Evolutionary conservation across 2,797 vertebrate species (phyloP), one percentile per base, ranked within the genome.

Genomic region (Dicrostonyx torquatus): DNA sequence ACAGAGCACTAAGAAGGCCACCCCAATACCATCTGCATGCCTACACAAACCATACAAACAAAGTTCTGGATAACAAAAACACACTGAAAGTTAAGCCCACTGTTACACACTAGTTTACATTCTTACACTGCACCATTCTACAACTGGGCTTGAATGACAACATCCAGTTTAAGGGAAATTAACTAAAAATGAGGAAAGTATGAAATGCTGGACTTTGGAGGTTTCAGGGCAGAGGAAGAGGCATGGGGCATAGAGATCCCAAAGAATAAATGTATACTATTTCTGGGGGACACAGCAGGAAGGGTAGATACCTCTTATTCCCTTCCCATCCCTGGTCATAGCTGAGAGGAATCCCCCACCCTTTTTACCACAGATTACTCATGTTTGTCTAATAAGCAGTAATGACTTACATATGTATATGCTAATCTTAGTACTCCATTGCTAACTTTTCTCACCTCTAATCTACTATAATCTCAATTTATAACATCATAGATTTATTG

Each of bases 391-490:
- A 86, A 88, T 43, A 87, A 84, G 66, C 50, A 62, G 40, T 90
- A 93, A 85, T 29, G 77, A 78, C 3, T 87, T 78, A 77, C 34
- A 55, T 70, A 60, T 48, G 34, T 50, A 1, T 83, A 13, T 15
- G 45, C 72, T 92, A 90, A 86, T 76, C 45, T 95, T 76, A 93
- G 68, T 87, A 87, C 37, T 92, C 66, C 11, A 92, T 53, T 26
- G 89, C 24, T 83, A 93, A 89, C 37, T 93, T 45, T 26, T 82
- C 29, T 48, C 50, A 58, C 89, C 80, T 76, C n/a, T 58, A 76
- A 83, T 94, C 60, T 90, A 91, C 78, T 88, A 89, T 12, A 89
- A 66, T 73, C 79, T 91, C 31, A 72, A 68, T 31, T 90, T 92
- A 37, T 18, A 95, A 88, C 31, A 66, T 37, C 86, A 96, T 83